A percentile compares a stretch with the other conserved stretches of the same genome.
phyloP scores from a whole-genome alignment of 2,888 invertebrate species.

The Pachydiplax longipennis region DNA sequence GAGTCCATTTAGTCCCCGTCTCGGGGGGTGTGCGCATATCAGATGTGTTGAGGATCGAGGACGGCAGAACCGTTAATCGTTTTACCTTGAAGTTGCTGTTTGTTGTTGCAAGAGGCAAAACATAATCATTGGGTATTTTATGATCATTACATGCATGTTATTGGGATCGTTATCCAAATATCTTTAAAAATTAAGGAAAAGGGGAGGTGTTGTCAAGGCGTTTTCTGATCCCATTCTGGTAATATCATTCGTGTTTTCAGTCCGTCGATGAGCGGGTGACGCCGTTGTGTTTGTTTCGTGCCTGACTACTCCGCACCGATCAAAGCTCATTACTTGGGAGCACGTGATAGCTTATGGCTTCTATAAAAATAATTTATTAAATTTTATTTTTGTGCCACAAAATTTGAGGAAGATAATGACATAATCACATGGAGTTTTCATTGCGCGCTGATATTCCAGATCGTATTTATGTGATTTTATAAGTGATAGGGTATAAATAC shows the following conservation, averaged over 20 bases:
- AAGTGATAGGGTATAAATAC: conserved; percentile 34
- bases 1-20: conserved; percentile 61
- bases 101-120: conserved; percentile 53
- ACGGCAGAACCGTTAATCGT: conserved; percentile 49
- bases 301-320: conserved; percentile 42
- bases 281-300: conserved; percentile 44
- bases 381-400: conserved; percentile 22
- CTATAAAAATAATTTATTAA: conserved; percentile 25
- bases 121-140: conserved; percentile 43
- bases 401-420: conserved; percentile 34
- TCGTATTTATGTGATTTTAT: conserved; percentile 37
- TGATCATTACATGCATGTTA: conserved; percentile 40
- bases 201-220: conserved; percentile 40
- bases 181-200: conserved; percentile 27
- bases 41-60: conserved; percentile 54
- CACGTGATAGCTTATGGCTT: conserved; percentile 41
- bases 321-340: conserved; percentile 31
- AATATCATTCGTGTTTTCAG: conserved; percentile 43
- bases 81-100: conserved; percentile 54
- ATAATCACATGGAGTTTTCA: conserved; percentile 4
- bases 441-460: conserved; percentile 35
- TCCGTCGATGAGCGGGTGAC: conserved; percentile 27
- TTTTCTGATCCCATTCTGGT: conserved; percentile 40
- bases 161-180: conserved; percentile 42
- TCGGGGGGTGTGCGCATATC: conserved; percentile 59